Evolutionary conservation across 2,888 invertebrate species (phyloP).

Genomic region (Thysanoteuthis rhombus): DNA sequence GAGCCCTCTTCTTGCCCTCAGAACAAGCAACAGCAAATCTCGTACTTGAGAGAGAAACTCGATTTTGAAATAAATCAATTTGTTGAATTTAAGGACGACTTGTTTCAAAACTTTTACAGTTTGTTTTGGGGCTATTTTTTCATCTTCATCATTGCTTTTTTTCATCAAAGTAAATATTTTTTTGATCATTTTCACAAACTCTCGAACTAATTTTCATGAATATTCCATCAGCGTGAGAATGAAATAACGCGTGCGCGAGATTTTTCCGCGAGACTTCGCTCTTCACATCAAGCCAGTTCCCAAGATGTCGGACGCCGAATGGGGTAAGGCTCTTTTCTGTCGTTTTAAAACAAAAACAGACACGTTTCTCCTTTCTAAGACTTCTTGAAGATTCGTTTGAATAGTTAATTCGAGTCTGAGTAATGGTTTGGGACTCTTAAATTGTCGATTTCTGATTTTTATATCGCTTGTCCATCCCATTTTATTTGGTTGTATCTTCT

Average conservation of each 20-base stretch:
- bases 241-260: neutral
- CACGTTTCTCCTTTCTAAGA: neutral
- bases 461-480: neutral
- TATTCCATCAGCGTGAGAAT: neutral
- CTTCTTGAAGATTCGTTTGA: neutral
- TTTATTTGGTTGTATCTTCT: neutral
- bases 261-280: neutral
- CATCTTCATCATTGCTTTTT: neutral
- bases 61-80: neutral
- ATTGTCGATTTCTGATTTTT: neutral
- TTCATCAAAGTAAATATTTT: neutral
- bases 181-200: neutral
- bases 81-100: neutral
- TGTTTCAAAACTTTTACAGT: neutral
- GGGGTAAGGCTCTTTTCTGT: neutral
- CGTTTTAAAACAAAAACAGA: neutral
- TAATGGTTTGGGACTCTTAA: neutral
- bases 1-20: neutral
- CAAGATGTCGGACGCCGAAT: slow-evolving; percentile 30
- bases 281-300: neutral
- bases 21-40: neutral
- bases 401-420: neutral
- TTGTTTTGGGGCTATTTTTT: too few relatives aligned
- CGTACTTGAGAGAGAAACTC: neutral
- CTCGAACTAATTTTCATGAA: too few relatives aligned